Evolutionary conservation across 2,888 invertebrate genomes (phyloP), one percentile per base, ranked within the genome.

Genomic region (Lapara coniferarum): DNA sequence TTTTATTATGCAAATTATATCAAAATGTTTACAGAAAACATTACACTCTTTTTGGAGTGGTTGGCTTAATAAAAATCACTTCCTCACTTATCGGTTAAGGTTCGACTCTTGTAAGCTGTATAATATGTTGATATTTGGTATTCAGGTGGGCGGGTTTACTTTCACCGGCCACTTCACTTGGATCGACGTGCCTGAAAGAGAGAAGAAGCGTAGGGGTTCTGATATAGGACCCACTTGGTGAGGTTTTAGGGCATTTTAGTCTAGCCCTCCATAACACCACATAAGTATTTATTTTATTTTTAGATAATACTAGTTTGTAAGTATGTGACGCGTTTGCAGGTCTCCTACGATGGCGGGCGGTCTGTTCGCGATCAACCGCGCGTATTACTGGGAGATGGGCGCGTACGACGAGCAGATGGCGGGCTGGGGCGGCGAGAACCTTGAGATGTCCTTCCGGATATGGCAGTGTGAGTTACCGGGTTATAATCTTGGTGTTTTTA

Each of bases 301-400:
- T 25, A 25, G 25, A 25, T 25, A 25, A 25, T 25, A n/a, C 14
- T 14, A 16, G 44, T 37, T 37, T 37, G 37, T 37, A 52, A 52
- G 51, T 52, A 52, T 3, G 0, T 51, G 25, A 25, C 37, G 37
- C 10, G 8, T 55, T 37, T 30, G 0, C 77, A 94, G 94, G 91
- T 97, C 98, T 0, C 99, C 99, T 0, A 99, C 99, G 0, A 99
- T 99, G 99, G 99, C 99, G n/a, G 99, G 99, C 0, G 99, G 99
- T 0, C 89, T 99, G 71, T 98, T 99, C 92, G 99, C 99, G 0
- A 98, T 98, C 68, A 96, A 98, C 78, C 95, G 98, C 68, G 95
- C 96, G 69, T 99, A 98, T 91, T 99, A 98, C 93, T 99, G 98
- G 97, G 97, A 99, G 89, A 91, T 97, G 73, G 98, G 98, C n/a